These are phyloP conservation scores for Vipera latastei DNA, from an alignment of 2,797 vertebrate genomes.

Conservation along the genomic window DNA sequence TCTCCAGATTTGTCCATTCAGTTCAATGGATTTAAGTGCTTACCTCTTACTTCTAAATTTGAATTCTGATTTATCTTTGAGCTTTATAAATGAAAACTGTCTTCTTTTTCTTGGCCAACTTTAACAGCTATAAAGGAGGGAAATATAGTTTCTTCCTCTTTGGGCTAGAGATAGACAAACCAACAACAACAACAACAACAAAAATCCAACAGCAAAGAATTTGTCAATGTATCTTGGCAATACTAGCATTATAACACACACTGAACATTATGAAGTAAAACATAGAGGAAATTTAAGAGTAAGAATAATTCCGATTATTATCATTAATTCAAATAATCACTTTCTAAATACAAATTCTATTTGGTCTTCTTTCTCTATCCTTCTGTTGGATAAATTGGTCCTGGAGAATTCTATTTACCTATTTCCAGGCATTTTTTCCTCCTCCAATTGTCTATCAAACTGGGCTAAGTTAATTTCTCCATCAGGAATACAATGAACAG, in stretches of 20 bases:
- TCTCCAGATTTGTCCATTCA: neutral
- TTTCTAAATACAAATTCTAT: neutral
- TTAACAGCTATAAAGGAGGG: neutral
- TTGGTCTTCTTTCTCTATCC: neutral
- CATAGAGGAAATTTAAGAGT: neutral
- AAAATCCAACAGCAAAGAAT: neutral
- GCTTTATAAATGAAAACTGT: neutral
- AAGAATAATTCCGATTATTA: neutral
- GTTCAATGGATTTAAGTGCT: neutral
- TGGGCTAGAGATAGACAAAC: neutral
- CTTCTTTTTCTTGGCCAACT: neutral
- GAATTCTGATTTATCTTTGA: neutral
- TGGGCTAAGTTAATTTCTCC: slow-evolving; percentile 1
- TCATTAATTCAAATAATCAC: neutral
- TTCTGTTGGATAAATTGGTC: neutral
- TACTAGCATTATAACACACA: neutral
- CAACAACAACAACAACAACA: neutral
- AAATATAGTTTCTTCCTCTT: neutral
- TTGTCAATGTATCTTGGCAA: neutral
- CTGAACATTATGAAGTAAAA: neutral
- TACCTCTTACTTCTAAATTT: neutral
- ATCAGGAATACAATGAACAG: slow-evolving; percentile 7
- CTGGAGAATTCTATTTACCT: neutral
- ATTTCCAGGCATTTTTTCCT: neutral
- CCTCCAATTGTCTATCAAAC: neutral